These are phyloP conservation scores for Premnoplex brunnescens DNA, from an alignment of 2,797 vertebrate genomes.

Conservation along the genomic window DNA sequence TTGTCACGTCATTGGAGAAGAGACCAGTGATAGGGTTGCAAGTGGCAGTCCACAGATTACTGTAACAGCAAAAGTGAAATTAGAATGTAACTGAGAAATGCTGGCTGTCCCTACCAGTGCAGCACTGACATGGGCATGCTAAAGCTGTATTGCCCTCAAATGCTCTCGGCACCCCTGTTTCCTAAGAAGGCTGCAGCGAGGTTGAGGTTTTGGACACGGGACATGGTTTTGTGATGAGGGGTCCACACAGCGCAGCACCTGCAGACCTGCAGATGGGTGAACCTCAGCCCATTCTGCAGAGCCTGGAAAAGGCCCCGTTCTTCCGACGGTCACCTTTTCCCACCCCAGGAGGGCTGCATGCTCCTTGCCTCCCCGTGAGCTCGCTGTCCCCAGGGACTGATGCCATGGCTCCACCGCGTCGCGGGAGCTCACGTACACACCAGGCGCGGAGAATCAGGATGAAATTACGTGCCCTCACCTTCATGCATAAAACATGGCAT, in stretches of 20 bases:
- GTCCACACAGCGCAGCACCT: accelerated
- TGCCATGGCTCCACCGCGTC: neutral
- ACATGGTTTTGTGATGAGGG: neutral
- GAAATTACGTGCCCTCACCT: constrained; percentile 66
- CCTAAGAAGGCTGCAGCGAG: accelerated
- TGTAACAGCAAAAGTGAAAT: neutral
- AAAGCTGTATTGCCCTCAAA: neutral
- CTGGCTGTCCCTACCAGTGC: neutral
- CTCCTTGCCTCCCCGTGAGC: neutral
- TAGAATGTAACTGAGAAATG: neutral
- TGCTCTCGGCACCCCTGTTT: neutral
- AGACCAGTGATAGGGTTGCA: accelerated
- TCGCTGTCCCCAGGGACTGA: neutral
- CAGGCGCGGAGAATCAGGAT: constrained; percentile 3
- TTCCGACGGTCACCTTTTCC: accelerated
- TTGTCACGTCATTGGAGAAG: neutral
- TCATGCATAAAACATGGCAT: constrained; percentile 83
- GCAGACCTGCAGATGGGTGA: neutral
- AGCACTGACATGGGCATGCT: neutral
- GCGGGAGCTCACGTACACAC: neutral
- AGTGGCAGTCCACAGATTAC: neutral
- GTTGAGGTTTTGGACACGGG: neutral
- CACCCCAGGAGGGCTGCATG: accelerated
- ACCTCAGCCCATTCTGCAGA: accelerated
- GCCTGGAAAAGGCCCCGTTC: no score